Conservation (phyloP, 2,797 vertebrate species). For the Meriones psammophilus region DNA sequence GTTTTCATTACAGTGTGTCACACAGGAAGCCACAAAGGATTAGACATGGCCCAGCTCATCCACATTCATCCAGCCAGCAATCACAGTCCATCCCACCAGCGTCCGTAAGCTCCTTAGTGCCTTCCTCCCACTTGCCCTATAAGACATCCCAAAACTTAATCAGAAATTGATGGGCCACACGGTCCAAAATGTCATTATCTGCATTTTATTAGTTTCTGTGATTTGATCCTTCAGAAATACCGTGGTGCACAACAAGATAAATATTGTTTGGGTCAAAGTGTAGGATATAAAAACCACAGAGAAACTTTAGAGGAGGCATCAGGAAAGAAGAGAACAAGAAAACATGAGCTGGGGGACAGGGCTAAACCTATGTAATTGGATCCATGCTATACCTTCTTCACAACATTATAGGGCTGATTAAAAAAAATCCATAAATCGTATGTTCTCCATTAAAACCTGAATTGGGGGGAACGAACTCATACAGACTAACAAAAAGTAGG, state of each 20-base stretch:
- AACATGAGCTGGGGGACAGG: conserved; percentile 73
- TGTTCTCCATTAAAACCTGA: conserved; percentile 75
- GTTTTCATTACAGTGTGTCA: conserved; percentile 81
- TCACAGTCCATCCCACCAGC: not conserved
- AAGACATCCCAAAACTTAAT: conserved; percentile 50
- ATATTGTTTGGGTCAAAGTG: conserved; percentile 73
- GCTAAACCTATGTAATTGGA: conserved; percentile 79
- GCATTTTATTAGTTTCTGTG: conserved; percentile 73
- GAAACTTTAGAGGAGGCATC: conserved; percentile 79
- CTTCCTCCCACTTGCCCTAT: not conserved
- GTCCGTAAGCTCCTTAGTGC: conserved; percentile 13
- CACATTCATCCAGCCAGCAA: conserved; percentile 67
- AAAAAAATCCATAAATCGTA: conserved; percentile 72
- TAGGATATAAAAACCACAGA: conserved; percentile 82
- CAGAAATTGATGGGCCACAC: conserved; percentile 25
- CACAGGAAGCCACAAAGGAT: conserved; percentile 74
- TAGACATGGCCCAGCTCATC: conserved; percentile 63
- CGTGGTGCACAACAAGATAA: conserved; percentile 74
- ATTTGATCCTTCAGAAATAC: conserved; percentile 81
- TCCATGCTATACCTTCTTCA: conserved; percentile 71
- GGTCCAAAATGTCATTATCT: conserved; percentile 68
- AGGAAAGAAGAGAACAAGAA: conserved; percentile 80
- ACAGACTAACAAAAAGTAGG: conserved; percentile 70
- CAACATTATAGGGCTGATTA: conserved; percentile 65
- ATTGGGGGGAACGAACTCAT: conserved; percentile 47